phyloP scores from a whole-genome alignment of 2,113 vertebrate species.

The Varanus komodoensis region DNA sequence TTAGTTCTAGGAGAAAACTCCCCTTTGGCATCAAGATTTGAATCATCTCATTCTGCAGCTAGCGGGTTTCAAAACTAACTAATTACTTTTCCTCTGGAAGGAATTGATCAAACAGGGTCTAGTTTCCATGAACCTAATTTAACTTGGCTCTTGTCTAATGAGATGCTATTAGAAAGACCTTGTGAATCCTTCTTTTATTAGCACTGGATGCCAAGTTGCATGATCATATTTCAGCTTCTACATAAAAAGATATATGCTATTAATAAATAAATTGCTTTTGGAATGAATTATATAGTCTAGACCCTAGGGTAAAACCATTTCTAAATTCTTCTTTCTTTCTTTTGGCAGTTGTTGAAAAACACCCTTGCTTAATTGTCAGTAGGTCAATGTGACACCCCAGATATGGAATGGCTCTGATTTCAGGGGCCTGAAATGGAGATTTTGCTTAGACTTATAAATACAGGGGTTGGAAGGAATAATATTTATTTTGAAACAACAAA shows the following conservation, averaged over 20 bases:
- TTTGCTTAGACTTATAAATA: background rate
- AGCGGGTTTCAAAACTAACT: background rate
- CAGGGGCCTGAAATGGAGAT: background rate
- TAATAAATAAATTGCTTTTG: constrained; percentile 54
- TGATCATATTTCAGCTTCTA: constrained; percentile 42
- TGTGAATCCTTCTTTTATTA: constrained; percentile 32
- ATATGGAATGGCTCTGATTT: constrained; percentile 2
- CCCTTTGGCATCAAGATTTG: background rate
- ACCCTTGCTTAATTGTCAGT: background rate
- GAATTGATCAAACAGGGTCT: background rate
- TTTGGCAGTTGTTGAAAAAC: constrained; percentile 12
- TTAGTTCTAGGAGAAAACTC: background rate
- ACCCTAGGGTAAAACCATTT: constrained; percentile 38
- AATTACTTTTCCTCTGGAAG: background rate
- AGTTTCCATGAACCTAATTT: background rate
- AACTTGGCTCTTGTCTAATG: too few species aligned
- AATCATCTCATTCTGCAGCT: background rate
- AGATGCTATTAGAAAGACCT: too few species aligned
- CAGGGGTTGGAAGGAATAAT: background rate
- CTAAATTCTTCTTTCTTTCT: constrained; percentile 38
- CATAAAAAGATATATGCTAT: constrained; percentile 63
- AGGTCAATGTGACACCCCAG: constrained; percentile 31
- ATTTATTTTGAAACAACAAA: background rate
- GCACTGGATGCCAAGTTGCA: constrained; percentile 25
- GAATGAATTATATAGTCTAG: constrained; percentile 37